Evolutionary conservation across 1,140 invertebrate species (phyloP).

Genomic region (Drosophila repleta): DNA sequence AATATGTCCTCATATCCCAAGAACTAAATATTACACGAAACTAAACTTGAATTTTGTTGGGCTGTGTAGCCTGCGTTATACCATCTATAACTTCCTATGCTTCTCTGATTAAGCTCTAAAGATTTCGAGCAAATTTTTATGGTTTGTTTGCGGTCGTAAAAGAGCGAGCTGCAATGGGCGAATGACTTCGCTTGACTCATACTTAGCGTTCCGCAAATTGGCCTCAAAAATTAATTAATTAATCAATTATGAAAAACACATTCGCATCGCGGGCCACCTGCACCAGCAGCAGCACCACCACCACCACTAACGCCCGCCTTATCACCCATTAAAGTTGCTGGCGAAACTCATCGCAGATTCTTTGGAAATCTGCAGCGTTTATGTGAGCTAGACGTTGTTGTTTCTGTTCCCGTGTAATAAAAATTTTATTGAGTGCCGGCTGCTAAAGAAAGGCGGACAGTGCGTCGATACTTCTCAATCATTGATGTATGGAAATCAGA

Average conservation of each 20-base stretch:
- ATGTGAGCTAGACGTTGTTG: slow-evolving; percentile 45
- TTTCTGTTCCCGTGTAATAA: slow-evolving; percentile 51
- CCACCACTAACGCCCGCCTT: not conserved
- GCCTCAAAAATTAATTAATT: slow-evolving; percentile 64
- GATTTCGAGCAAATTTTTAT: slow-evolving; percentile 25
- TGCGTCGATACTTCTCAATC: slow-evolving; percentile 49
- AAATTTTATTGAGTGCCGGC: slow-evolving; percentile 64
- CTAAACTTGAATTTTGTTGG: too few relatives aligned
- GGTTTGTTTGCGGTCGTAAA: slow-evolving; percentile 34
- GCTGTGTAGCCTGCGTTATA: not conserved
- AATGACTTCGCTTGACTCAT: slow-evolving; percentile 44
- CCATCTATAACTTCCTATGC: not conserved
- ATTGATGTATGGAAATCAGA: slow-evolving; percentile 60
- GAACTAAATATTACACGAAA: too few relatives aligned
- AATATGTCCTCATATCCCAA: too few relatives aligned
- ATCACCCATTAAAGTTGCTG: slow-evolving; percentile 16
- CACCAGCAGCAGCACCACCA: not conserved
- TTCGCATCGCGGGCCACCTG: slow-evolving; percentile 28
- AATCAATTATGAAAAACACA: slow-evolving; percentile 77
- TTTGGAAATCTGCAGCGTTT: slow-evolving; percentile 60
- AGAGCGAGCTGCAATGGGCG: slow-evolving; percentile 2
- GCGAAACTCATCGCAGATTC: slow-evolving; percentile 38
- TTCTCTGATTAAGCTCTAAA: not conserved
- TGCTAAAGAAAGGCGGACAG: slow-evolving; percentile 2
- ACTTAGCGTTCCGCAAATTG: slow-evolving; percentile 40